phyloP scores from a whole-genome alignment of 1,140 invertebrate genomes.

The Eueides isabella region DNA sequence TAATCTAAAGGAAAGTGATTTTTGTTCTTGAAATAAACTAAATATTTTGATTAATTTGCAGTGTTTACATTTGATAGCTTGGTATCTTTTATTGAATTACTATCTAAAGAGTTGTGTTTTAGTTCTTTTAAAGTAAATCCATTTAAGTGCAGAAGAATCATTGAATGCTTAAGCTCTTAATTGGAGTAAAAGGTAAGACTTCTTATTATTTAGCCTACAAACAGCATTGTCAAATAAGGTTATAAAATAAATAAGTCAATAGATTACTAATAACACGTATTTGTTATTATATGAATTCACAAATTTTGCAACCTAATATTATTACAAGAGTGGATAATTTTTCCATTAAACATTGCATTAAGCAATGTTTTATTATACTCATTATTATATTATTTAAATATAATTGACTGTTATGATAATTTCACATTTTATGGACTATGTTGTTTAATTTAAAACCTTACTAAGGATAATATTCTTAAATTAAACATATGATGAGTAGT shows the following conservation, averaged over 20 bases:
- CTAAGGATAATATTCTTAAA: too few species aligned
- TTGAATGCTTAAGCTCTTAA: background rate
- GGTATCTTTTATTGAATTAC: constrained; percentile 24
- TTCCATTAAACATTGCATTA: too few species aligned
- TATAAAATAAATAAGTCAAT: background rate
- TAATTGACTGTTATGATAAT: too few species aligned
- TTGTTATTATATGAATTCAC: background rate
- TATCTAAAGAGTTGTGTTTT: background rate
- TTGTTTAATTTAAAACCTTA: too few species aligned
- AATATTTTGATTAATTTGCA: constrained; percentile 22
- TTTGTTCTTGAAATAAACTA: constrained; percentile 12
- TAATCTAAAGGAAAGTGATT: background rate
- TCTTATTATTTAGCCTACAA: background rate
- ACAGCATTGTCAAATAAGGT: background rate
- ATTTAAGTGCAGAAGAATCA: background rate
- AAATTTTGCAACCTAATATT: too few species aligned
- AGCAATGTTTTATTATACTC: too few species aligned
- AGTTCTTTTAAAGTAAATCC: background rate
- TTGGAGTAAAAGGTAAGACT: constrained; percentile 20
- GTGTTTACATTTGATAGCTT: constrained; percentile 33
- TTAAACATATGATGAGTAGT: too few species aligned
- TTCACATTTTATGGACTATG: too few species aligned
- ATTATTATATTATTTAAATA: too few species aligned
- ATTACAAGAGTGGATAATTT: too few species aligned
- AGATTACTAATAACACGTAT: background rate